Conservation (phyloP, 2,888 invertebrate species). For the Antheraea assamensis region DNA sequence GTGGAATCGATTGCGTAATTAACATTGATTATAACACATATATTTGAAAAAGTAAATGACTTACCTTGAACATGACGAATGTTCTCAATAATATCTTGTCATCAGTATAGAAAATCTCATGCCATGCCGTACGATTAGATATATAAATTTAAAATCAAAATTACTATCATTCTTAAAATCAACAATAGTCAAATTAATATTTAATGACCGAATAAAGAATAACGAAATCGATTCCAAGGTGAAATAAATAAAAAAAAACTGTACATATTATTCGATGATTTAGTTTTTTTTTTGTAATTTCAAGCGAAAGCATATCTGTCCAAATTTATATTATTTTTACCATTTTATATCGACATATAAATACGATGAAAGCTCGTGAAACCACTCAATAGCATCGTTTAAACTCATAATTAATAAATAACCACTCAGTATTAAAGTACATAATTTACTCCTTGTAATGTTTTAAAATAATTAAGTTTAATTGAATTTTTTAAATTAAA, state of each 20-base stretch:
- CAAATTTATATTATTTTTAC: not conserved
- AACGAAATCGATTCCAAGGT: conserved; percentile 78
- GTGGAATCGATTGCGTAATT: conserved; percentile 76
- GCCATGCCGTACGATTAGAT: conserved; percentile 59
- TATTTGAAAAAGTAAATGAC: conserved; percentile 48
- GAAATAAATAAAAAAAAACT: conserved; percentile 1
- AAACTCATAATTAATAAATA: conserved; percentile 35
- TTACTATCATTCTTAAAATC: conserved; percentile 35
- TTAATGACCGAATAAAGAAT: conserved; percentile 47
- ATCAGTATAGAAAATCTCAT: conserved; percentile 44
- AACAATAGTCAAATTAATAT: conserved; percentile 34
- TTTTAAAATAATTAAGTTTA: conserved; percentile 71
- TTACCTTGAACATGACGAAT: conserved; percentile 69
- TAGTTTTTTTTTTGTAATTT: conserved; percentile 20
- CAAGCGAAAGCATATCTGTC: conserved; percentile 33
- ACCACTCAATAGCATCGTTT: conserved; percentile 45
- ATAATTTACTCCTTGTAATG: conserved; percentile 80
- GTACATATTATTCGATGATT: conserved; percentile 23
- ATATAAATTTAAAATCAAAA: conserved; percentile 26
- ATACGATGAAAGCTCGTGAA: conserved; percentile 40
- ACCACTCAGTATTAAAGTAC: conserved; percentile 44
- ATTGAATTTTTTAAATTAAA: conserved; percentile 47
- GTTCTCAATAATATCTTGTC: conserved; percentile 19
- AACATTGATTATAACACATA: conserved; percentile 33
- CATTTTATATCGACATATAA: conserved; percentile 23